Percentiles rank a stretch among this genome's conserved stretches.
phyloP scores from a whole-genome alignment of 2,888 invertebrate genomes.

The Caenorhabditis wallacei region DNA sequence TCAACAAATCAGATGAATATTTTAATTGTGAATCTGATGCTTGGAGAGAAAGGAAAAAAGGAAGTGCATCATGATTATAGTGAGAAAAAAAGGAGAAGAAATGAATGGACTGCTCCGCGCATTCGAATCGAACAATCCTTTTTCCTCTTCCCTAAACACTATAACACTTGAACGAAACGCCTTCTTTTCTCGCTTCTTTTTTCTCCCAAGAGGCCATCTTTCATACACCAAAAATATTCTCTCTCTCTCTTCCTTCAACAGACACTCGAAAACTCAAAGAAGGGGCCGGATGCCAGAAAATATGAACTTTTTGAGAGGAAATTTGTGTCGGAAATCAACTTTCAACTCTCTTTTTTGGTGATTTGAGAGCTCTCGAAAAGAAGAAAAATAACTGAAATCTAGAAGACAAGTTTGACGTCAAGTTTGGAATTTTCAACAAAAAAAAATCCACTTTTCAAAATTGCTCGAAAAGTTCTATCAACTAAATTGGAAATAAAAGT shows the following conservation, averaged over 20 bases:
- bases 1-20: neutral
- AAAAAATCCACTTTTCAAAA: neutral
- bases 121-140: slow-evolving; percentile 21
- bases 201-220: slow-evolving; percentile 54
- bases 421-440: no score
- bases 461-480: neutral
- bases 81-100: neutral
- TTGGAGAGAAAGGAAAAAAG: neutral
- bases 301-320: slow-evolving; percentile 32
- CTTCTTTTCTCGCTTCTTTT: slow-evolving; percentile 1
- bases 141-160: no score
- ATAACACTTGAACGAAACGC: slow-evolving; percentile 48
- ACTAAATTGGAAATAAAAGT: no score
- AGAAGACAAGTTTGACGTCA: neutral
- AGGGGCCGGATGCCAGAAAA: neutral
- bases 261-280: neutral
- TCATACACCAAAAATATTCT: slow-evolving; percentile 49
- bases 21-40: no score
- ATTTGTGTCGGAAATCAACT: slow-evolving; percentile 24
- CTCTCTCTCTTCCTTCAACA: neutral
- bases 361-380: neutral
- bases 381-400: neutral
- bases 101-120: neutral
- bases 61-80: slow-evolving; percentile 26
- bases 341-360: neutral